Evolutionary conservation across 2,113 vertebrate genomes (phyloP).

Genomic region (Miniopterus natalensis): DNA sequence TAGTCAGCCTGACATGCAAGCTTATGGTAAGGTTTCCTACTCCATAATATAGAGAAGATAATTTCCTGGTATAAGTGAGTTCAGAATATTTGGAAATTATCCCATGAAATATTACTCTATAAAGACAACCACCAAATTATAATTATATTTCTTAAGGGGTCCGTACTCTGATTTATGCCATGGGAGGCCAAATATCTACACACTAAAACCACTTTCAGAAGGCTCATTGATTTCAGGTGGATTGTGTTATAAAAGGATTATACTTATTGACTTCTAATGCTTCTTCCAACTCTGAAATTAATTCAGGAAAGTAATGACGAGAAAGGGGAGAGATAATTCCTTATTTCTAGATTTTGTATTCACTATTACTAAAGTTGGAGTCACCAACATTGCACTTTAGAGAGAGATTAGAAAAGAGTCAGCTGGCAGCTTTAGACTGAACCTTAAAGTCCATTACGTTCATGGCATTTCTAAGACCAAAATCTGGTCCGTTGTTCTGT

Average conservation of each 20-base stretch:
- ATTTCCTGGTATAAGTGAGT: neutral
- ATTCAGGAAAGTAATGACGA: neutral
- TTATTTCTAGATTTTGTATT: slow-evolving; percentile 53
- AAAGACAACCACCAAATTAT: neutral
- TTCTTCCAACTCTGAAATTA: neutral
- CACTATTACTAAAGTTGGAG: neutral
- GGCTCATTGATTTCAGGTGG: neutral
- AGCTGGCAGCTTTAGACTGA: neutral
- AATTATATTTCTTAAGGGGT: neutral
- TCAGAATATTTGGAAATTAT: neutral
- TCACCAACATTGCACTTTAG: neutral
- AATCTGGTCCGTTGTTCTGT: neutral
- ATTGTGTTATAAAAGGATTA: slow-evolving; percentile 9
- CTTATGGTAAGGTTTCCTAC: neutral
- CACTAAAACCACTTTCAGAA: neutral
- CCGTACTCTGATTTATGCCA: neutral
- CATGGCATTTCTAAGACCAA: neutral
- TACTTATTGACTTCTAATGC: neutral
- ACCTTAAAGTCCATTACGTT: neutral
- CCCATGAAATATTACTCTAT: slow-evolving; percentile 7
- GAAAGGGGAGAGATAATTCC: neutral
- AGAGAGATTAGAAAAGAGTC: neutral
- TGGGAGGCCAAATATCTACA: neutral
- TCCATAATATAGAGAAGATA: neutral
- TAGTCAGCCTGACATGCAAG: neutral